These are phyloP conservation scores for Neoitamus cyanurus DNA, from an alignment of 2,888 invertebrate species.

Conservation along the genomic window DNA sequence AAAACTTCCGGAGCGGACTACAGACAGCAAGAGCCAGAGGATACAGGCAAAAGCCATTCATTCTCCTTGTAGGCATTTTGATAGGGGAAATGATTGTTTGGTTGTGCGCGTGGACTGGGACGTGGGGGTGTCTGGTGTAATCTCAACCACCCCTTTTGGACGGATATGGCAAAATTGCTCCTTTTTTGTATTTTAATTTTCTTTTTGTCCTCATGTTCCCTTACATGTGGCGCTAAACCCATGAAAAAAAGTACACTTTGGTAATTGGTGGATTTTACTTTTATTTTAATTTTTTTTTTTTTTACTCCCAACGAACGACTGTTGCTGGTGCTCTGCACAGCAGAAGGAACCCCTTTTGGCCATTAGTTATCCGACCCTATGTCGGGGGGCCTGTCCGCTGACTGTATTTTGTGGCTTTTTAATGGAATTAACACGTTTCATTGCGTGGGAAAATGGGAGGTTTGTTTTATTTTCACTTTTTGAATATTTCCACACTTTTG, in stretches of 20 bases:
- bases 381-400: neutral
- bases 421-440: constrained; percentile 49
- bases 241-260: neutral
- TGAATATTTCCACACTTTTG: too few relatives aligned
- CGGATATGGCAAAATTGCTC: too few relatives aligned
- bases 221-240: neutral
- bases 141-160: too few relatives aligned
- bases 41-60: too few relatives aligned
- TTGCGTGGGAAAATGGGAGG: constrained; percentile 50
- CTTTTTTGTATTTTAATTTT: neutral
- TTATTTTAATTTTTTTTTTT: neutral
- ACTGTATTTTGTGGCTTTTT: constrained; percentile 5
- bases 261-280: neutral
- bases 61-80: too few relatives aligned
- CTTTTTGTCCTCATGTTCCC: neutral
- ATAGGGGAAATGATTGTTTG: too few relatives aligned
- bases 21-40: too few relatives aligned
- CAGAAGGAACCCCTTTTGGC: neutral
- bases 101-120: too few relatives aligned
- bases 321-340: neutral
- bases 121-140: too few relatives aligned
- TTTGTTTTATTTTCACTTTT: too few relatives aligned
- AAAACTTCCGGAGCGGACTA: too few relatives aligned
- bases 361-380: constrained; percentile 10
- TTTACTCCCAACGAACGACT: neutral